Percentiles rank a stretch among this genome's conserved stretches.
phyloP scores from a whole-genome alignment of 2,113 vertebrate species.

The Nothocercus nigrocapillus region DNA sequence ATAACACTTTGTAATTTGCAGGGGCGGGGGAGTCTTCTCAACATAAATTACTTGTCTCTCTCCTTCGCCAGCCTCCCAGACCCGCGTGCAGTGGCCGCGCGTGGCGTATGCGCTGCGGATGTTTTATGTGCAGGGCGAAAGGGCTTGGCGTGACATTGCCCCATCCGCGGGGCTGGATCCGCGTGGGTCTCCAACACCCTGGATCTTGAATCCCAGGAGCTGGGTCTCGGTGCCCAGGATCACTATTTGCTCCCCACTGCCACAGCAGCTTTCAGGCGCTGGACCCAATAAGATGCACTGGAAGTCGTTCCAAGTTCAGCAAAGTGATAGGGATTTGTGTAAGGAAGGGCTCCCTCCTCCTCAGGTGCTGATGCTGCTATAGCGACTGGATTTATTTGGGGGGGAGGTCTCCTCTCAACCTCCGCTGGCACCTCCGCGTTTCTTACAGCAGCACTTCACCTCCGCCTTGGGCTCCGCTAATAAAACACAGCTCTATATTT shows the following conservation, averaged over 20 bases:
- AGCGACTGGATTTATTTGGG: not conserved
- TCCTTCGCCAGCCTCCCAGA: not conserved
- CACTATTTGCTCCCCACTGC: not conserved
- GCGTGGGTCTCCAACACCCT: not conserved
- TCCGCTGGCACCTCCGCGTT: not conserved
- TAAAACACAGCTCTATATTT: not conserved
- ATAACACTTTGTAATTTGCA: not conserved
- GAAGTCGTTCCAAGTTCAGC: not conserved
- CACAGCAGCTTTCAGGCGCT: not conserved
- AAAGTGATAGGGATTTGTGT: not conserved
- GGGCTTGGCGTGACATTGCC: not conserved
- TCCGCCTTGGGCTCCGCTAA: not conserved
- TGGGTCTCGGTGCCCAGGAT: not conserved
- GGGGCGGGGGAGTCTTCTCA: not conserved
- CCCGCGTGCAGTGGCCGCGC: not conserved
- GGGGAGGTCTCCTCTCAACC: not conserved
- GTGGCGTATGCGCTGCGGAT: not conserved
- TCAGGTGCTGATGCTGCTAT: rapidly evolving
- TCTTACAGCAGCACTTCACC: rapidly evolving
- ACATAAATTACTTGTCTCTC: not conserved
- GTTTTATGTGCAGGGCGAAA: not conserved
- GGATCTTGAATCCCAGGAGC: too few species aligned
- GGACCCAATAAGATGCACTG: not conserved
- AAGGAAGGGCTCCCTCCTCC: not conserved
- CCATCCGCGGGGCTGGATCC: rapidly evolving